Evolutionary conservation across 2,888 invertebrate species (phyloP).

Genomic region (Thumatha senex): DNA sequence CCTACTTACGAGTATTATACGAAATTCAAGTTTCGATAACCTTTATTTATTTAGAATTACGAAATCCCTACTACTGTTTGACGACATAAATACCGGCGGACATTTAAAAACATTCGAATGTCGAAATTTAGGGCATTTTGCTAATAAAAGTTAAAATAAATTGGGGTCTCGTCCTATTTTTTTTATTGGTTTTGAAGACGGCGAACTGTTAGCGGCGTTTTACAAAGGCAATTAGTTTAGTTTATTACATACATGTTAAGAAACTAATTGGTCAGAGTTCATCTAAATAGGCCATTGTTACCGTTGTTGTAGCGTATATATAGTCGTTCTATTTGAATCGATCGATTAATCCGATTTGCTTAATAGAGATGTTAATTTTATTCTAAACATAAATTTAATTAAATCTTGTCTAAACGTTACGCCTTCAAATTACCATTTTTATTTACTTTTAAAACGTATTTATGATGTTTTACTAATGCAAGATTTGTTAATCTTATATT

Average conservation of each 20-base stretch:
- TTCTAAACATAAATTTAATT: not conserved
- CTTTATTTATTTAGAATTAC: too few relatives aligned
- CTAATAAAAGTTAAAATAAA: conserved; percentile 22
- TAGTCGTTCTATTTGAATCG: conserved; percentile 6
- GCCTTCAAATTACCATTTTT: too few relatives aligned
- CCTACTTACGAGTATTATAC: too few relatives aligned
- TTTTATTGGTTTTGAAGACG: conserved; percentile 20
- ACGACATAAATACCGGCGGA: too few relatives aligned
- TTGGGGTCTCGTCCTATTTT: conserved; percentile 27
- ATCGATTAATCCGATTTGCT: conserved; percentile 6
- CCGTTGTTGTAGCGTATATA: conserved; percentile 6
- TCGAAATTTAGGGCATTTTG: conserved; percentile 13
- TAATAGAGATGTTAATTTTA: conserved; percentile 2
- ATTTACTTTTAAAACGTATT: too few relatives aligned
- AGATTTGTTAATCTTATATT: too few relatives aligned
- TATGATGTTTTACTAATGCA: too few relatives aligned
- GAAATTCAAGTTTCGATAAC: too few relatives aligned
- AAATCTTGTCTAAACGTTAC: too few relatives aligned
- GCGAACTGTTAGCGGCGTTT: conserved; percentile 9
- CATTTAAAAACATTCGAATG: not conserved
- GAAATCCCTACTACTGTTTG: too few relatives aligned
- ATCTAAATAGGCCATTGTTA: conserved; percentile 15
- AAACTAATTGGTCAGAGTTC: conserved; percentile 22
- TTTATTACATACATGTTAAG: conserved; percentile 8
- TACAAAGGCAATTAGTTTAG: conserved; percentile 18